A percentile compares a stretch with the other conserved stretches of the same genome.
These are phyloP conservation scores for Micropterix aruncella DNA, from an alignment of 2,888 invertebrate species.

Conservation along the genomic window DNA sequence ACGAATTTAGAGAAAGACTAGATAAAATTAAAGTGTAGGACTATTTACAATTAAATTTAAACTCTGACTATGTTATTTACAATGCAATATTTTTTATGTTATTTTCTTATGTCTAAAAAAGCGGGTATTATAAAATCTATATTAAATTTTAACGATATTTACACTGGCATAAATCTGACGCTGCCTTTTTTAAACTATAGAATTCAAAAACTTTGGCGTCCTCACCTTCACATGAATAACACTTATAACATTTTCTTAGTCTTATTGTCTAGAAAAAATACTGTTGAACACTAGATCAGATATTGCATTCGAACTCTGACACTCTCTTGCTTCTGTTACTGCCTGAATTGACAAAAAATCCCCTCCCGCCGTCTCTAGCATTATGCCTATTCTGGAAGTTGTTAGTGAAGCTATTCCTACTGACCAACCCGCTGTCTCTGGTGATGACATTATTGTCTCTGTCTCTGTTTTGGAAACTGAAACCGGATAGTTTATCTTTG, in stretches of 20 bases:
- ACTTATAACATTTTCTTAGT: background rate
- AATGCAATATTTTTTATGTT: no score
- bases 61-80: no score
- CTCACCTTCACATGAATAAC: background rate
- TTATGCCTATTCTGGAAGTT: constrained; percentile 23
- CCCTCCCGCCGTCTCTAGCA: constrained; percentile 19
- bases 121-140: no score
- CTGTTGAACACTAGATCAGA: constrained; percentile 17
- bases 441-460: constrained; percentile 25
- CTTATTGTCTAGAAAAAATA: background rate
- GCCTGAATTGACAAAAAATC: constrained; percentile 31
- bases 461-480: constrained; percentile 31
- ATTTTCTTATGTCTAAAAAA: no score
- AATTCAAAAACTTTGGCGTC: background rate
- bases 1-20: background rate
- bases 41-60: no score
- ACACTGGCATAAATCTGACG: no score
- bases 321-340: constrained; percentile 38
- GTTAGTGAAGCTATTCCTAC: constrained; percentile 31
- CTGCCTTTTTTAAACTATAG: background rate
- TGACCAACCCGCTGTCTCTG: constrained; percentile 16
- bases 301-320: constrained; percentile 51
- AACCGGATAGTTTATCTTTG: constrained; percentile 31
- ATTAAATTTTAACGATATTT: no score
- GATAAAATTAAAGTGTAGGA: no score